Evolutionary conservation across 2,888 invertebrate species (phyloP).

Genomic region (Hyles lineata): DNA sequence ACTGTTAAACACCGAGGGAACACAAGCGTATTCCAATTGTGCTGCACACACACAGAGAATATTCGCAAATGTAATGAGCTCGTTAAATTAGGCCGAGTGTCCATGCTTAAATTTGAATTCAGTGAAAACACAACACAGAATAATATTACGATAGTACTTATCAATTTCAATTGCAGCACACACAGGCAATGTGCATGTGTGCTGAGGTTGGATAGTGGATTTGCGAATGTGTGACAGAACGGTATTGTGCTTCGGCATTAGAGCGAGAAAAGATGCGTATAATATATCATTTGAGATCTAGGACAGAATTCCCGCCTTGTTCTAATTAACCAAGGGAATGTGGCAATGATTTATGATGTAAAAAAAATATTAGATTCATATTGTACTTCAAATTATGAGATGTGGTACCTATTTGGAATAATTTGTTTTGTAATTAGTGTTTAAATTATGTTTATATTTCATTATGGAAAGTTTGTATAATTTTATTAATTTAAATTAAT

Average conservation of each 20-base stretch:
- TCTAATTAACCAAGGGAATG: constrained; percentile 68
- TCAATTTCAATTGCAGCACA: constrained; percentile 19
- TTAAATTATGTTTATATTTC: background rate
- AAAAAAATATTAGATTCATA: constrained; percentile 26
- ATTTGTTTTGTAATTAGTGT: background rate
- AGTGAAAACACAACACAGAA: constrained; percentile 12
- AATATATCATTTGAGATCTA: constrained; percentile 76
- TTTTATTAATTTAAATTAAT: background rate
- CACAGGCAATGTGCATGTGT: constrained; percentile 7
- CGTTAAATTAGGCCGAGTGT: constrained; percentile 24
- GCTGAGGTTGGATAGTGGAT: background rate
- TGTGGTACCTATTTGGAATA: too few relatives aligned
- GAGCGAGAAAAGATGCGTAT: constrained; percentile 78
- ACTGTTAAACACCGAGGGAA: background rate
- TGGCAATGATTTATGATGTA: constrained; percentile 57
- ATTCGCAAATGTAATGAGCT: constrained; percentile 32
- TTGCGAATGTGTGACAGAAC: constrained; percentile 60
- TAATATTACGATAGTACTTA: constrained; percentile 14
- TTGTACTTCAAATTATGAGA: background rate
- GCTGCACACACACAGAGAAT: constrained; percentile 26
- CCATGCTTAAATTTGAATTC: constrained; percentile 25
- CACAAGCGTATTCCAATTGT: constrained; percentile 20
- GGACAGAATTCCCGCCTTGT: constrained; percentile 73
- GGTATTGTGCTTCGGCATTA: constrained; percentile 77
- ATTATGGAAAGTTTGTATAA: background rate